These are phyloP conservation scores for Equus przewalskii DNA, from an alignment of 2,113 vertebrate genomes.

Conservation along the genomic window DNA sequence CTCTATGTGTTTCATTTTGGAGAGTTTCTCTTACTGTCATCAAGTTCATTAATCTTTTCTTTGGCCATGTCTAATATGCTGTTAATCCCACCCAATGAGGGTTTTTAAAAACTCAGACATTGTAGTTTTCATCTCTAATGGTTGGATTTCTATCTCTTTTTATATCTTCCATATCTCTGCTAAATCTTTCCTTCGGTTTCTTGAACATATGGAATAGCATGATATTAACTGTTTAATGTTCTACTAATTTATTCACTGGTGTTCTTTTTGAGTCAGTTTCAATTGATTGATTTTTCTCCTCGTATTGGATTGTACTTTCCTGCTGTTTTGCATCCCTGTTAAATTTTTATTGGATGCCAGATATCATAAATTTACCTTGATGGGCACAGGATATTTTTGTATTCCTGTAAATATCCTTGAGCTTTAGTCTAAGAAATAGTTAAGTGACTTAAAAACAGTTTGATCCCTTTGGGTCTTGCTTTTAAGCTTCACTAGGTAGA, in stretches of 20 bases:
- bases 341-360: neutral
- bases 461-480: neutral
- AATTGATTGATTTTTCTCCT: neutral
- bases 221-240: neutral
- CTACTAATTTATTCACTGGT: neutral
- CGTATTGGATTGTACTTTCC: neutral
- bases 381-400: neutral
- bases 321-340: neutral
- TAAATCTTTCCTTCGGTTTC: neutral
- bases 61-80: neutral
- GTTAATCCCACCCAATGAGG: neutral
- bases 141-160: neutral
- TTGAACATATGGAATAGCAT: neutral
- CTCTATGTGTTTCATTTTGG: neutral
- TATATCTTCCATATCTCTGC: neutral
- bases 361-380: neutral
- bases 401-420: neutral
- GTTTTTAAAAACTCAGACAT: neutral
- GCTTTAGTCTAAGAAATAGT: neutral
- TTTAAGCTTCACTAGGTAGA: neutral
- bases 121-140: neutral
- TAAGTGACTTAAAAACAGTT: neutral
- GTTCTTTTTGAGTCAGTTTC: neutral
- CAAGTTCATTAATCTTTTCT: neutral
- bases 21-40: neutral